Conservation (phyloP, 2,888 invertebrate species). For the Dasypolia templi region DNA sequence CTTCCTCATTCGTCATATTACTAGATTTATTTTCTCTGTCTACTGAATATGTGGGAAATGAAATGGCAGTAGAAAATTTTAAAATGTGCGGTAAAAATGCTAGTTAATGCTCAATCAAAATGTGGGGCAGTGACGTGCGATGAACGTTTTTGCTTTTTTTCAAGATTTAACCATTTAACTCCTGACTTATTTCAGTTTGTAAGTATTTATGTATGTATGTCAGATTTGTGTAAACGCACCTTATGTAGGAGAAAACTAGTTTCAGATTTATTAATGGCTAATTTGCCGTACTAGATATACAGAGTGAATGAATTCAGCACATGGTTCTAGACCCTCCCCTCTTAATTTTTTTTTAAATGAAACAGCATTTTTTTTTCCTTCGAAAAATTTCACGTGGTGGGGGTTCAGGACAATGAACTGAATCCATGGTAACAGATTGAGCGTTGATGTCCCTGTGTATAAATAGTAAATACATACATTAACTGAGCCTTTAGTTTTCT, state of each 20-base stretch:
- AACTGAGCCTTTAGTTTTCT: not conserved
- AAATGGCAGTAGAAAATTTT: conserved; percentile 10
- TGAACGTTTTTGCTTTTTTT: conserved; percentile 9
- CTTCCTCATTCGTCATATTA: not conserved
- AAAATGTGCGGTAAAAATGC: conserved; percentile 20
- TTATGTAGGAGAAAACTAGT: no score
- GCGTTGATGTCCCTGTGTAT: no score
- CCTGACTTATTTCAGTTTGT: not conserved
- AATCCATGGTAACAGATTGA: no score
- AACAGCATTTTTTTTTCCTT: no score
- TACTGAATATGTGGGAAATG: not conserved
- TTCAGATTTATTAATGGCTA: no score
- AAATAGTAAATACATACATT: no score
- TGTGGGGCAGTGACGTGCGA: conserved; percentile 15
- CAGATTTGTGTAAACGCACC: not conserved
- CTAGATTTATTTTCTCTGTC: not conserved
- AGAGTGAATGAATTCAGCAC: no score
- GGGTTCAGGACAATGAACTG: no score
- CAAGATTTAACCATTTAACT: not conserved
- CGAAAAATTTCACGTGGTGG: no score
- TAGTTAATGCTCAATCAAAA: conserved; percentile 23
- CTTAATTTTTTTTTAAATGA: no score
- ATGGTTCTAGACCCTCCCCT: no score
- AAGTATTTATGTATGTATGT: not conserved
- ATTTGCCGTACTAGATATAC: no score